Evolutionary conservation across 2,113 vertebrate species (phyloP), one percentile per base, ranked within the genome.

Genomic region (Boleophthalmus pectinirostris): DNA sequence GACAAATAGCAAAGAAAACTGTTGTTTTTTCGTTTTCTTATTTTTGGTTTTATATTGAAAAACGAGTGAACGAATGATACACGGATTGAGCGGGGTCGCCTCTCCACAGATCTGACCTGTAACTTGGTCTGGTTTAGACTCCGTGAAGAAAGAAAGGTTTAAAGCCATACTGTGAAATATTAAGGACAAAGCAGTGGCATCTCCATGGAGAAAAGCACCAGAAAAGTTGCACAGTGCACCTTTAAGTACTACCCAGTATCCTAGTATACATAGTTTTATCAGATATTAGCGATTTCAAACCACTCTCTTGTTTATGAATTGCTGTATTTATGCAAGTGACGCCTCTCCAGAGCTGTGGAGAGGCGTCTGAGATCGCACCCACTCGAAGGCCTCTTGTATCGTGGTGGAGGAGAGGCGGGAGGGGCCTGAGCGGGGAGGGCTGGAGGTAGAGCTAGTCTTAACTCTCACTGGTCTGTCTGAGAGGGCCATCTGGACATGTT

Each of bases 391-490:
- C 77, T 74, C 80, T 81, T 6, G 15, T 38, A 38, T 38, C 38
- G 47, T 2, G 47, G 15, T 49, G 15, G 47, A 49, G 15, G 47
- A 16, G 15, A 15, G 47, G 5, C 15, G 3, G 29, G 63, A 79
- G 71, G 43, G 73, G 68, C 65, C 72, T 79, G 72, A 73, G 49
- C 60, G 57, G 64, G 82, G 78, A 47, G 68, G 60, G 38, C 29
- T 70, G 70, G 25, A 69, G 63, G 78, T 72, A 57, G 82, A 66
- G 43, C n/a, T 29, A 64, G 67, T 81, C 78, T 79, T 88, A 61
- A 66, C 38, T 68, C 46, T 69, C 74, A 29, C 29, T 29, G 29
- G 29, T 29, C 29, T 82, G 33, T 75, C 38, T 69, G 29, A 29
- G 29, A 29, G 29, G 29, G 29, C 29, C 70, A 81, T 75, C 87